phyloP scores from a whole-genome alignment of 2,113 vertebrate species.

The Rhegmatorhina hoffmannsi region DNA sequence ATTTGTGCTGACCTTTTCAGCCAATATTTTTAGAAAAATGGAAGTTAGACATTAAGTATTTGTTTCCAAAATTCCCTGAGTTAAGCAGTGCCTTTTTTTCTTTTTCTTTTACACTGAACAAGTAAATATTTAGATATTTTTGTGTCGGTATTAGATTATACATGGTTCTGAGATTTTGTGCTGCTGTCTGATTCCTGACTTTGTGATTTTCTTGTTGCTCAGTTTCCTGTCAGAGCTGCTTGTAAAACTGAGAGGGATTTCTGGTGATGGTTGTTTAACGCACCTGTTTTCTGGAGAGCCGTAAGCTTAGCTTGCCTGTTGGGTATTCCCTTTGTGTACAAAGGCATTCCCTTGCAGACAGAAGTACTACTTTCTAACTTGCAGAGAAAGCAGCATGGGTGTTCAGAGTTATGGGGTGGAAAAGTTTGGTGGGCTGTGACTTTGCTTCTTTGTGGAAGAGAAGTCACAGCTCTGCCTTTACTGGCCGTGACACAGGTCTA shows the following conservation, averaged over 20 bases:
- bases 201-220: neutral
- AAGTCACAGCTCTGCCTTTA: slow-evolving; percentile 47
- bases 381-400: neutral
- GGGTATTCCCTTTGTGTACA: neutral
- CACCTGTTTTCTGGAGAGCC: neutral
- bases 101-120: neutral
- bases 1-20: slow-evolving; percentile 1
- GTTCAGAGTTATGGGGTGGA: slow-evolving; percentile 11
- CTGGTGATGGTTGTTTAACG: neutral
- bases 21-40: neutral
- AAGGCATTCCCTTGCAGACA: neutral
- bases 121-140: neutral
- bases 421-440: slow-evolving; percentile 46
- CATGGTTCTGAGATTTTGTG: neutral
- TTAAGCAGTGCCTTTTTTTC: neutral
- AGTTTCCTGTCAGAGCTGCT: neutral
- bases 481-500: slow-evolving; percentile 61
- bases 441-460: slow-evolving; percentile 46
- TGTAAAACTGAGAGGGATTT: neutral
- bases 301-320: neutral
- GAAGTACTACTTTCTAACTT: neutral
- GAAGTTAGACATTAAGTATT: neutral
- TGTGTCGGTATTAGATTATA: neutral
- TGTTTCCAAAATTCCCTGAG: neutral
- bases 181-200: neutral